phyloP scores from a whole-genome alignment of 1,140 invertebrate genomes.

The Geopemphigus sp. region DNA sequence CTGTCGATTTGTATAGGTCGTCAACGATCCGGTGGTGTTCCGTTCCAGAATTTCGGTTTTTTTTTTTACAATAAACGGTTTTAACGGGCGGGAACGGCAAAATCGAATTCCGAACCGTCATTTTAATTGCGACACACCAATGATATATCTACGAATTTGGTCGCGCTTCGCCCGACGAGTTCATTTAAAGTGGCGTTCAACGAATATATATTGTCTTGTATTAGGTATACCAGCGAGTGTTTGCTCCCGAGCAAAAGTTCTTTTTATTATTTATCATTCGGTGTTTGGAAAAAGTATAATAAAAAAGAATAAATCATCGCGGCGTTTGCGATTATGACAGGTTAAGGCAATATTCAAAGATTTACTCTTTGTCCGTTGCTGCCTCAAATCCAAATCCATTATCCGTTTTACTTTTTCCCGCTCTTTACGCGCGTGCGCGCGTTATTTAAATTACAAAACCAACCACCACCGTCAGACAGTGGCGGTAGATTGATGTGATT shows the following conservation, averaged over 20 bases:
- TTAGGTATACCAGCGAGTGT: background rate
- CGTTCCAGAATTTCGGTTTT: too few species aligned
- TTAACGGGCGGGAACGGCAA: too few species aligned
- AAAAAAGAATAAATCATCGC: conserved; percentile 40
- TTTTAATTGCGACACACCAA: too few species aligned
- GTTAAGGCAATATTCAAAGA: conserved; percentile 39
- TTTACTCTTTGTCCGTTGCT: conserved; percentile 3
- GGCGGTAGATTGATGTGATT: conserved; percentile 18
- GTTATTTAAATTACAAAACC: conserved; percentile 10
- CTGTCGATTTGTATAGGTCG: too few species aligned
- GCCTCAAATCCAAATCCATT: conserved; percentile 2
- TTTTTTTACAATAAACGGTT: too few species aligned
- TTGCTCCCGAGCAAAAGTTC: conserved; percentile 12
- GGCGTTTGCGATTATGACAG: conserved; percentile 18
- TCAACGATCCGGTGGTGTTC: too few species aligned
- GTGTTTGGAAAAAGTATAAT: conserved; percentile 1
- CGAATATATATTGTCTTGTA: background rate
- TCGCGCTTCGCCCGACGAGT: background rate
- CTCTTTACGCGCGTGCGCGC: too few species aligned
- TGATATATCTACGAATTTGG: too few species aligned
- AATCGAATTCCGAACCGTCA: too few species aligned
- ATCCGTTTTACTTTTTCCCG: conserved; percentile 6
- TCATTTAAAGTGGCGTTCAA: background rate
- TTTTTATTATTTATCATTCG: conserved; percentile 24
- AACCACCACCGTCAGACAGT: background rate